Evolutionary conservation across 1,140 invertebrate species (phyloP), one percentile per base, ranked within the genome.

Genomic region (Drosophila kohkoa): DNA sequence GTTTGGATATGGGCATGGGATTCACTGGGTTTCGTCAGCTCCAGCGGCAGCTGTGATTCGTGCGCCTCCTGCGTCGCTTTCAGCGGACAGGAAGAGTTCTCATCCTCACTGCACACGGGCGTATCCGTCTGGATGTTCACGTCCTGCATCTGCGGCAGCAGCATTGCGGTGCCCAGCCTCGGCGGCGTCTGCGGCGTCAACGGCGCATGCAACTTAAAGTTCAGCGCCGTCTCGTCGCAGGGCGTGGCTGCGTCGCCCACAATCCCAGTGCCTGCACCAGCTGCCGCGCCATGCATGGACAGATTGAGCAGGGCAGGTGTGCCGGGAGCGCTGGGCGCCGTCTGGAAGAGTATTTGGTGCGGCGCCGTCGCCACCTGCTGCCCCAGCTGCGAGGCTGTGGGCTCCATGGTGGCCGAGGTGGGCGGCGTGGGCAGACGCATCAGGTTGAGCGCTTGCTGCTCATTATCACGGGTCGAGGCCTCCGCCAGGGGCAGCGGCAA

Each of bases 121-220:
- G 94, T 94, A 72, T 97, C 96, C 0, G 96, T 96, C 92, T 97
- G 96, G 86, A 97, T 97, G 13, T 96, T 96, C 0, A 96, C 96
- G 79, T 97, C 96, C 92, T 95, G 96, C 51, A 96, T 96, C 13
- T 94, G 94, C 6, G 94, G 94, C 46, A 75, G 7, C 32, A 71
- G 35, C 43, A 71, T 15, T 0, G 79, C 15, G 20, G 62, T 63
- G 20, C 79, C n/a, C 25, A 87, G 45, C 6, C 83, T 59, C 0
- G 83, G 83, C 1, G 83, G 83, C 2, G 78, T 87, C 43, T 83
- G 86, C 16, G 82, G 77, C 10, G 89, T 90, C 43, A 81, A 54
- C 7, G 83, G 79, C 5, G 88, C 73, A 4, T 87, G 83, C 48
- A 91, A 63, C 72, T 91, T 91, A 38, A 75, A 92, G 55, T 91